Conservation (phyloP, 2,888 invertebrate species). For the Incurvaria masculella region DNA sequence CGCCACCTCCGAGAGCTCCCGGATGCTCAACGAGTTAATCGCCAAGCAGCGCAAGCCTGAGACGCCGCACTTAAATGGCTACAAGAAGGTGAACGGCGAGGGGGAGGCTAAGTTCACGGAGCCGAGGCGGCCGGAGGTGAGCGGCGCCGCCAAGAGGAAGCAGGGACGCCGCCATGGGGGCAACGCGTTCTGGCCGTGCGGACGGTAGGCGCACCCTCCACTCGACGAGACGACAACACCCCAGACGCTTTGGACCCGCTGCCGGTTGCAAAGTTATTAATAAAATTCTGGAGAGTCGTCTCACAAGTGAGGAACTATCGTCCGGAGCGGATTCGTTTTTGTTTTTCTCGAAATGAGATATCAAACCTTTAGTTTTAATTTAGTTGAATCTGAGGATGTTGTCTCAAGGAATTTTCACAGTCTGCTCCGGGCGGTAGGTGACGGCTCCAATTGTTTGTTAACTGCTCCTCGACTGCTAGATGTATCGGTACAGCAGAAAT, state of each 20-base stretch:
- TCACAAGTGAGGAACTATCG: not conserved
- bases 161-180: constrained; percentile 40
- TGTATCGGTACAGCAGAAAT: not conserved
- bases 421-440: not conserved
- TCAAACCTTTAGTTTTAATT: not conserved
- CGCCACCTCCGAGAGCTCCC: constrained; percentile 28
- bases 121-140: constrained; percentile 8
- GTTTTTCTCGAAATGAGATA: not conserved
- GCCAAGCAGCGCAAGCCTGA: constrained; percentile 24
- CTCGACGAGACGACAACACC: too few species aligned
- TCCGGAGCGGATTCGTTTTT: not conserved
- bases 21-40: constrained; percentile 32
- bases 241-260: too few species aligned
- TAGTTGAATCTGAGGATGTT: not conserved
- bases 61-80: constrained; percentile 15
- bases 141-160: constrained; percentile 47
- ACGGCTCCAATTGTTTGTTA: not conserved
- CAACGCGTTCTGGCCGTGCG: constrained; percentile 46
- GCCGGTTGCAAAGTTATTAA: too few species aligned
- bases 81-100: constrained; percentile 6
- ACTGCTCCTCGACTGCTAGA: not conserved
- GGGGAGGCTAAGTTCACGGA: not conserved
- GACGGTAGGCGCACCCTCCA: constrained; percentile 27
- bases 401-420: not conserved
- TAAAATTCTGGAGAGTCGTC: not conserved